Conservation (phyloP, 53 echinoderm and acorn worm species). For the Pentamera pediparva region DNA sequence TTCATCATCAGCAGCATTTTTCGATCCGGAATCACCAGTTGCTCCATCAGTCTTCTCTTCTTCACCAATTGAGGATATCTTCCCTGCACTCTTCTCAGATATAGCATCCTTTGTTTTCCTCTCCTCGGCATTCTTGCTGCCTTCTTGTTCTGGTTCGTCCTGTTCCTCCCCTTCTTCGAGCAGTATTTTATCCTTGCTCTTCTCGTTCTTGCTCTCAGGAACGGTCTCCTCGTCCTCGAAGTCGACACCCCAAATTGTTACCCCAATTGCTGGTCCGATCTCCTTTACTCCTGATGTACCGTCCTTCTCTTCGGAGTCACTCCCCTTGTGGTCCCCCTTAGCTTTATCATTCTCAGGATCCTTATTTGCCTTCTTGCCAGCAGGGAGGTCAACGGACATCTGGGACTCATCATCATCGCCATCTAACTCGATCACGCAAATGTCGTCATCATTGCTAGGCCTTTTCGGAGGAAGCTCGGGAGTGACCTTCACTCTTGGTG, state of each 20-base stretch:
- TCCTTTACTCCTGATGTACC: too few species aligned
- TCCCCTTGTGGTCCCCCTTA: too few species aligned
- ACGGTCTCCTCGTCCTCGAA: not conserved
- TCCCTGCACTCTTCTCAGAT: not conserved
- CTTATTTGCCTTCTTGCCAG: too few species aligned
- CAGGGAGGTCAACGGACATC: too few species aligned
- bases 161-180: not conserved
- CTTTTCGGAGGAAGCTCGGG: too few species aligned
- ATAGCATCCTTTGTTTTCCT: too few species aligned
- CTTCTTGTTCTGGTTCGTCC: conserved; percentile 6
- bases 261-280: not conserved
- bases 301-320: not conserved
- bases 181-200: too few species aligned
- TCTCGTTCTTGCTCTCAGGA: too few species aligned
- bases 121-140: not conserved
- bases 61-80: not conserved
- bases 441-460: too few species aligned
- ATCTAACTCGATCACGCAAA: too few species aligned
- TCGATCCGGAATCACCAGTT: not conserved
- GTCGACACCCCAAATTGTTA: not conserved
- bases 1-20: not conserved
- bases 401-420: too few species aligned
- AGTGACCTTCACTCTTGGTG: too few species aligned
- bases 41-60: not conserved
- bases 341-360: not conserved